Base-by-base conservation (phyloP, 2,113 vertebrate genomes). In the Limanda limanda region DNA sequence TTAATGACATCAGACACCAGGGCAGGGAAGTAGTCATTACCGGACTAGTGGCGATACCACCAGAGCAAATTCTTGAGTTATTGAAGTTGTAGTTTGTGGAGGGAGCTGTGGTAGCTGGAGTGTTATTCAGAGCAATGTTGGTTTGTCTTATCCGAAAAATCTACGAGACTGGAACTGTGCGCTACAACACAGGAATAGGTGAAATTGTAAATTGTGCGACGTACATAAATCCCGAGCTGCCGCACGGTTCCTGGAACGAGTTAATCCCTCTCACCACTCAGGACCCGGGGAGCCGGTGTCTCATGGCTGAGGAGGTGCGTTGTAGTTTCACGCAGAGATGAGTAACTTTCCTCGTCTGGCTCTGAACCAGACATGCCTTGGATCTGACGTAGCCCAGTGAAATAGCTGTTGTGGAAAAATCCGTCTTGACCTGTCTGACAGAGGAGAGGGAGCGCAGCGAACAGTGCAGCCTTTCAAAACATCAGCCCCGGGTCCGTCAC, bases 1-100 rank as follows among this genome's bases (percentile, higher is more conserved):
- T 68, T 88, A 93, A 93, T 89, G 78, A 76, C 72, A 86, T 89
- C 69, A 72, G 89, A 87, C 91, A 86, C 62, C 4, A 40, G 76
- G 82, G 80, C 82, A 82, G 77, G 63, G 67, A 87, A 81, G 80
- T 75, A 72, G 87, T 85, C 47, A 80, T 85, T 85, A 81, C 62
- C 24, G 58, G 78, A 76, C 56, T 63, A 56, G 62, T 62, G 25
- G 62, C 71, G 58, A 25, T 35, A 63, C 71, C 68, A 42, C 78
- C 74, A 62, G 27, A 55, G 68, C 51, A 64, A 61, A 63, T 58
- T 25, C 23, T 40, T 45, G 37, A 74, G 45, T 65, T 74, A 47
- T 57, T 58, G 67, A 55, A 37, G 85, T 45, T 69, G 60, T 5
- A 27, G 63, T 40, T 40, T 11, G 13, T 10, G 20, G 51, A 17